phyloP scores from a whole-genome alignment of 2,797 vertebrate species.

The Muraenolepis orangiensis region DNA sequence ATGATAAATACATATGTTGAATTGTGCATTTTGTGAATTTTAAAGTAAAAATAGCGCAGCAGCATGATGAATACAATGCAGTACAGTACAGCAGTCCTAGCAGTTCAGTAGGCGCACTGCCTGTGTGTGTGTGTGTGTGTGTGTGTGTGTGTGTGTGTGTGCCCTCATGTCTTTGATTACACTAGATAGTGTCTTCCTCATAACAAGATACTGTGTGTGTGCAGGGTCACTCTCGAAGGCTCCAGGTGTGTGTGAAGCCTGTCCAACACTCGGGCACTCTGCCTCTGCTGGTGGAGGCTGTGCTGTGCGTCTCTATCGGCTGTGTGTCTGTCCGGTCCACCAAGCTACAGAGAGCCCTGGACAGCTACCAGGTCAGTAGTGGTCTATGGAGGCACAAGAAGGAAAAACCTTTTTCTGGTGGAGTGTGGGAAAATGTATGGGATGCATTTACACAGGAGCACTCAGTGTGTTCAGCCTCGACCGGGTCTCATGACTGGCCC shows the following conservation, averaged over 20 bases:
- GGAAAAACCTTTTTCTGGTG: no score
- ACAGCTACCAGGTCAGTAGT: constrained; percentile 93
- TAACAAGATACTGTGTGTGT: background rate
- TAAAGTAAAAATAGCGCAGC: no score
- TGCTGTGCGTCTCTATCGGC: constrained; percentile 89
- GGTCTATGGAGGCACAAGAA: background rate
- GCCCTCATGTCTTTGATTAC: background rate
- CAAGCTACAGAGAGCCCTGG: constrained; percentile 92
- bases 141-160: background rate
- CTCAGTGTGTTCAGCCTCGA: background rate
- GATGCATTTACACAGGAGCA: background rate
- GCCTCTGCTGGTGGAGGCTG: constrained; percentile 92
- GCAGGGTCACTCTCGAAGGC: constrained; percentile 92
- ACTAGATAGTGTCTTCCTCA: background rate
- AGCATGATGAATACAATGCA: no score
- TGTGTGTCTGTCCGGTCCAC: constrained; percentile 90
- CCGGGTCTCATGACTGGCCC: background rate
- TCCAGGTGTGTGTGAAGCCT: constrained; percentile 88
- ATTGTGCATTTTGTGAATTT: no score
- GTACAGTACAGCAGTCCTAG: no score
- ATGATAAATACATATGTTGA: no score
- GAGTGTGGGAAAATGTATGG: background rate
- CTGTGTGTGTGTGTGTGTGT: no score
- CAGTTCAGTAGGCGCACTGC: no score
- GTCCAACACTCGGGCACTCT: constrained; percentile 93